Evolutionary conservation across 2,888 invertebrate species (phyloP).

Genomic region (Ethmia dodecea): DNA sequence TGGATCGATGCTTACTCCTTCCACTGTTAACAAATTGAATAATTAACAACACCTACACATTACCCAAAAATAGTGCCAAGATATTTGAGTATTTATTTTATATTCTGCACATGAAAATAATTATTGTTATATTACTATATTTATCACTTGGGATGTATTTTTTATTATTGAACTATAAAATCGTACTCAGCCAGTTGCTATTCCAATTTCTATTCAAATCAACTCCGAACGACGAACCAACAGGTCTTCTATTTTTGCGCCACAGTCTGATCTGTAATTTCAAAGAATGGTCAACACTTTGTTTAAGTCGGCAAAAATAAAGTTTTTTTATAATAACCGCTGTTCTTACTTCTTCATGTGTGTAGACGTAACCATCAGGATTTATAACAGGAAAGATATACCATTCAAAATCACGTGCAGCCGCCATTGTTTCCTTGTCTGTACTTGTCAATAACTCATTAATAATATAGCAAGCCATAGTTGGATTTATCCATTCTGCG

Average conservation of each 20-base stretch:
- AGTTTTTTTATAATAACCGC: too few species aligned
- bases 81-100: not conserved
- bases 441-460: slow-evolving; percentile 78
- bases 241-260: slow-evolving; percentile 80
- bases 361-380: slow-evolving; percentile 87
- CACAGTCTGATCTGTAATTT: slow-evolving; percentile 80
- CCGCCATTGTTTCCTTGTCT: slow-evolving; percentile 52
- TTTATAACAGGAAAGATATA: slow-evolving; percentile 86
- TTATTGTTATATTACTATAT: too few species aligned
- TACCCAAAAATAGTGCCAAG: not conserved
- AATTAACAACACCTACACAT: slow-evolving; percentile 2
- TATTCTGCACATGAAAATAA: too few species aligned
- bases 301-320: too few species aligned
- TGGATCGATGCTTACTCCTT: slow-evolving; percentile 74
- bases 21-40: slow-evolving; percentile 30
- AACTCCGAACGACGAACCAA: slow-evolving; percentile 76
- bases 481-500: slow-evolving; percentile 86
- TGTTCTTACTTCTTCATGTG: slow-evolving; percentile 76
- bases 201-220: slow-evolving; percentile 90
- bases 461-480: slow-evolving; percentile 79
- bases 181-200: slow-evolving; percentile 79
- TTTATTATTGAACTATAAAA: not conserved
- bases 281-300: too few species aligned
- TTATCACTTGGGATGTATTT: not conserved
- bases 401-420: slow-evolving; percentile 81